A percentile compares a stretch with the other conserved stretches of the same genome.
Evolutionary conservation across 2,888 invertebrate species (phyloP).

Genomic region (Microctonus hyperodae): DNA sequence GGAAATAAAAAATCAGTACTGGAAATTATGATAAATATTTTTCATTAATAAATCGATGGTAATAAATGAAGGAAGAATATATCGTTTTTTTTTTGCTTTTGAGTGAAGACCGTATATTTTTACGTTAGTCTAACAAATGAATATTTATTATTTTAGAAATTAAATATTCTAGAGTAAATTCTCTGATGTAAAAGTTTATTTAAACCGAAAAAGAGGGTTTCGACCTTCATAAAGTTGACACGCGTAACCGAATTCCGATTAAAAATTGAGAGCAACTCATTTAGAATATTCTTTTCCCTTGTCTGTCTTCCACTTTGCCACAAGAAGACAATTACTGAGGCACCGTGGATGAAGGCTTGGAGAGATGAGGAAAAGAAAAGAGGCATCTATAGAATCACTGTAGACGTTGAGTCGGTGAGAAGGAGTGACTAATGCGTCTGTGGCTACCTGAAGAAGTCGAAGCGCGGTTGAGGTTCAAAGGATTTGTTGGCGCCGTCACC

Average conservation of each 20-base stretch:
- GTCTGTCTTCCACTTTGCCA: slow-evolving; percentile 3
- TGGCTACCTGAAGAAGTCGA: slow-evolving; percentile 62
- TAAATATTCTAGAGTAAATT: slow-evolving; percentile 1
- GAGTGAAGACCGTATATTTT: neutral
- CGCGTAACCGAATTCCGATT: slow-evolving; percentile 54
- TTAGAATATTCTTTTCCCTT: slow-evolving; percentile 46
- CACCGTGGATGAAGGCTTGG: slow-evolving; percentile 9
- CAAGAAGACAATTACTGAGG: neutral
- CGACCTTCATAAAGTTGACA: slow-evolving; percentile 47
- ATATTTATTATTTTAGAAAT: slow-evolving; percentile 20
- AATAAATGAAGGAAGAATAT: no score
- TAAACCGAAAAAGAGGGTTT: neutral
- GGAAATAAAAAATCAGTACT: slow-evolving; percentile 18
- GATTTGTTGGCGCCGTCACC: slow-evolving; percentile 61
- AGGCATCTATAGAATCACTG: slow-evolving; percentile 24
- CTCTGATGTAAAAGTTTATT: slow-evolving; percentile 17
- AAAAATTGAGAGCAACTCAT: slow-evolving; percentile 61
- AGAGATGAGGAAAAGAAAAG: neutral
- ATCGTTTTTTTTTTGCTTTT: no score
- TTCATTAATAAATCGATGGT: no score
- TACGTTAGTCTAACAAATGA: neutral
- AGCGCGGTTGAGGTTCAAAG: slow-evolving; percentile 60
- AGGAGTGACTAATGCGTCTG: slow-evolving; percentile 63
- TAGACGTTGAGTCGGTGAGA: slow-evolving; percentile 39
- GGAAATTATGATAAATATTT: neutral